A percentile compares a stretch with the other conserved stretches of the same genome.
These are phyloP conservation scores for Lissonota sp. DNA, from an alignment of 2,888 invertebrate species.

Conservation along the genomic window DNA sequence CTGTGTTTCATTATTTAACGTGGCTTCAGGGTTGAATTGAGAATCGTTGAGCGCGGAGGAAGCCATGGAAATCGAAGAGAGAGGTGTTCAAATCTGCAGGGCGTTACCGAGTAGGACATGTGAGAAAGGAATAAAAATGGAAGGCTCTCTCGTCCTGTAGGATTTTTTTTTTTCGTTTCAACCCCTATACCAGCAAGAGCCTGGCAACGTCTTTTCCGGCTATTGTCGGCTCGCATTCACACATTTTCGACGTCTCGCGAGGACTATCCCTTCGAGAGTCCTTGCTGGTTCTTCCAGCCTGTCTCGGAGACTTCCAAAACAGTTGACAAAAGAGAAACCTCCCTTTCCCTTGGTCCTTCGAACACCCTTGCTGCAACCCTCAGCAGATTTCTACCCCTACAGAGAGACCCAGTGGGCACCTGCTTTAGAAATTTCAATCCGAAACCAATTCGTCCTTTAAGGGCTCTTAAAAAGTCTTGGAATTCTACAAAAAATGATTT, in stretches of 20 bases:
- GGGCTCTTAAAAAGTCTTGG: constrained; percentile 7
- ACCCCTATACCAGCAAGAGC: constrained; percentile 18
- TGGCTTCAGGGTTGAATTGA: constrained; percentile 4
- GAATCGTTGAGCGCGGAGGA: neutral
- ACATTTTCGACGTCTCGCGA: constrained; percentile 28
- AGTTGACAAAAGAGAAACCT: constrained; percentile 58
- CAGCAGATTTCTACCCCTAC: constrained; percentile 62
- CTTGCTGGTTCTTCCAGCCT: constrained; percentile 10
- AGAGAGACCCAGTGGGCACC: constrained; percentile 67
- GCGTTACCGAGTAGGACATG: constrained; percentile 25
- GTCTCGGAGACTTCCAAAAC: constrained; percentile 38
- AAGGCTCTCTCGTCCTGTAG: constrained; percentile 25
- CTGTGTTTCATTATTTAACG: constrained; percentile 14
- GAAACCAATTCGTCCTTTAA: constrained; percentile 81
- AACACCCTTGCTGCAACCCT: constrained; percentile 64
- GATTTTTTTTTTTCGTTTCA: constrained; percentile 1
- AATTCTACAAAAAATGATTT: constrained; percentile 63
- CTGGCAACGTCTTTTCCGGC: constrained; percentile 47
- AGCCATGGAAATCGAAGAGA: neutral
- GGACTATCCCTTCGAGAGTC: constrained; percentile 41
- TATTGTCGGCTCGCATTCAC: constrained; percentile 49
- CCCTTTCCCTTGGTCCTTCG: constrained; percentile 11
- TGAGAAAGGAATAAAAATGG: constrained; percentile 23
- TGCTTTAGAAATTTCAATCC: constrained; percentile 78
- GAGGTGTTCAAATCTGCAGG: constrained; percentile 36